These are phyloP conservation scores for Drosophila melanosoma DNA, from an alignment of 2,888 invertebrate species.

Conservation along the genomic window DNA sequence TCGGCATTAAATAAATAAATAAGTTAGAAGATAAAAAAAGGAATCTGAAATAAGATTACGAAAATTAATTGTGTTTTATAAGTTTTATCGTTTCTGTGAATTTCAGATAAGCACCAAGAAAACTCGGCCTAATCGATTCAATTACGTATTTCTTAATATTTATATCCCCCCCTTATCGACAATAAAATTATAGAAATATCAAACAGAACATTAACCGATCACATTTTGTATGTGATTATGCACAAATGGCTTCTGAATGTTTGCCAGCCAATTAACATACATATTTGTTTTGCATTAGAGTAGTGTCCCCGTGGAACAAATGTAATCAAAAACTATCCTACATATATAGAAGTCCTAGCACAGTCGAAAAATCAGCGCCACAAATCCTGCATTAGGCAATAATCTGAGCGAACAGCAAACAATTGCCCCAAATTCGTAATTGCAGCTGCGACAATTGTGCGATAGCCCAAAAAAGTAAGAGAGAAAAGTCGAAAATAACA, in stretches of 20 bases:
- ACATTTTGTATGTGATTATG: background rate
- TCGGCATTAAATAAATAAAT: background rate
- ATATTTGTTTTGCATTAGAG: background rate
- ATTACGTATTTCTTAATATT: background rate
- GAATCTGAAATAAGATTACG: background rate
- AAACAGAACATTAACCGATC: background rate
- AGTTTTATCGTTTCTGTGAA: background rate
- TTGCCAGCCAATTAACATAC: background rate
- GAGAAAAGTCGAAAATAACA: conserved; percentile 13
- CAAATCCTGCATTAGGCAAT: conserved; percentile 32
- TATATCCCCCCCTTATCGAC: background rate
- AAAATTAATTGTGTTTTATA: background rate
- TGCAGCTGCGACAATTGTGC: conserved; percentile 66
- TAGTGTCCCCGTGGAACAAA: background rate
- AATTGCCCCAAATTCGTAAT: conserved; percentile 76
- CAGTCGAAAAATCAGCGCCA: conserved; percentile 23
- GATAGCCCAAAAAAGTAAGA: conserved; percentile 46
- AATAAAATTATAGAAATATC: background rate
- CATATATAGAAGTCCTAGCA: background rate
- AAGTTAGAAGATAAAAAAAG: background rate
- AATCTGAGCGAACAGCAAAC: conserved; percentile 47
- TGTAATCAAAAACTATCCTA: background rate
- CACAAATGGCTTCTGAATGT: background rate
- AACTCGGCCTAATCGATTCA: background rate
- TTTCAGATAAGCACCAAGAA: background rate